These are phyloP conservation scores for Heliconius aoede DNA, from an alignment of 2,888 invertebrate genomes.

Conservation along the genomic window DNA sequence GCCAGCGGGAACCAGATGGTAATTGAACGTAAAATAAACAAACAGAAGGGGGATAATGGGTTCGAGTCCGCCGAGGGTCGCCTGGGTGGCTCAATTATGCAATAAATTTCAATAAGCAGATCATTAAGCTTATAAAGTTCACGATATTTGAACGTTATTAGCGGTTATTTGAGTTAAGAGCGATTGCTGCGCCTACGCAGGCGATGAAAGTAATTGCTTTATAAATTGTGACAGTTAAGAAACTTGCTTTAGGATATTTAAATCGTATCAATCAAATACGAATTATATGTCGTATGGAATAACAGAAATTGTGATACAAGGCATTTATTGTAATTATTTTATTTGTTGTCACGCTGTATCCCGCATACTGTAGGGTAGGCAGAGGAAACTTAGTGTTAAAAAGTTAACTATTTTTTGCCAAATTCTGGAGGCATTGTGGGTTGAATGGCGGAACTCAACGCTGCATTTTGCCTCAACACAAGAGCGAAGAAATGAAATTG, in stretches of 20 bases:
- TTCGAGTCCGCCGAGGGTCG: constrained; percentile 67
- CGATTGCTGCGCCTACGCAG: constrained; percentile 40
- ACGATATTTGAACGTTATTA: constrained; percentile 47
- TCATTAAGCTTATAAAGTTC: constrained; percentile 56
- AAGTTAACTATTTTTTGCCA: too few species aligned
- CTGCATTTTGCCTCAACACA: too few species aligned
- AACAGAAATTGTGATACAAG: background rate
- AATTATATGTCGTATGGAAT: background rate
- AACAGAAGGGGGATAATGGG: constrained; percentile 64
- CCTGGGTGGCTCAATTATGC: constrained; percentile 79
- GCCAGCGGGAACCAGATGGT: constrained; percentile 65
- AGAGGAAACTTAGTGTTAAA: too few species aligned
- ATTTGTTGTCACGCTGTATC: too few species aligned
- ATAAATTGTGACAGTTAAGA: constrained; percentile 33
- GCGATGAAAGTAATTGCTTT: constrained; percentile 33
- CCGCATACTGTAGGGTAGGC: too few species aligned
- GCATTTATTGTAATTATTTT: background rate
- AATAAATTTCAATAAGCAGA: constrained; percentile 74
- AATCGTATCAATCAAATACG: constrained; percentile 14
- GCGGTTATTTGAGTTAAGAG: constrained; percentile 44
- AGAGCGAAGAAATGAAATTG: too few species aligned
- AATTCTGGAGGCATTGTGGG: too few species aligned
- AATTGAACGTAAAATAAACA: constrained; percentile 79
- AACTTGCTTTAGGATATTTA: constrained; percentile 9
- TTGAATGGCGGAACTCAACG: too few species aligned